These are phyloP conservation scores for Cottus gobio DNA, from an alignment of 2,113 vertebrate species.

Conservation along the genomic window DNA sequence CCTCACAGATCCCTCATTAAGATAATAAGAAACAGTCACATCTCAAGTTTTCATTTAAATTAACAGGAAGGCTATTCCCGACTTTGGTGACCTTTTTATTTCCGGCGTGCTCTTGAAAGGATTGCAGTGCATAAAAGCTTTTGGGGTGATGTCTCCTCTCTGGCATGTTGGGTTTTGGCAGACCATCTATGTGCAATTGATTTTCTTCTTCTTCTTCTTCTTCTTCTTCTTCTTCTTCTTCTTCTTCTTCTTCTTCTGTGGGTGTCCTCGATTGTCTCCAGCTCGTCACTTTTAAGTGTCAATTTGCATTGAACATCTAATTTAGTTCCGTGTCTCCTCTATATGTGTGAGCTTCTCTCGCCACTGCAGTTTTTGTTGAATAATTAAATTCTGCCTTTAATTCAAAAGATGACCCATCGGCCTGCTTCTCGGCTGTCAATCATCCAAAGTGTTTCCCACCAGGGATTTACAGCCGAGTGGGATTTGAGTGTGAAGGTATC, in stretches of 20 bases:
- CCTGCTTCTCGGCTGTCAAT: conserved; percentile 8
- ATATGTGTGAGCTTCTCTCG: neutral
- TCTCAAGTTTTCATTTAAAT: conserved; percentile 33
- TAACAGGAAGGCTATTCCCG: conserved; percentile 12
- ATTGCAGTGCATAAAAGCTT: neutral
- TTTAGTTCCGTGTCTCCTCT: conserved; percentile 14
- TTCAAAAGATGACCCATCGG: conserved; percentile 33
- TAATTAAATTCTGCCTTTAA: conserved; percentile 49
- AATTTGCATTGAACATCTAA: conserved; percentile 16
- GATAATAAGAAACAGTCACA: conserved; percentile 1
- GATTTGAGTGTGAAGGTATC: neutral
- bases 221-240: too few species aligned
- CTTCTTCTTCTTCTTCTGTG: neutral
- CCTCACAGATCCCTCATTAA: conserved; percentile 11
- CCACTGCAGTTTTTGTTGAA: conserved; percentile 13
- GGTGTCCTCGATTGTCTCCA: conserved; percentile 4
- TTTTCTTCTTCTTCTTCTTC: neutral
- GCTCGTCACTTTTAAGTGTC: conserved; percentile 22
- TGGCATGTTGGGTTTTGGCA: neutral
- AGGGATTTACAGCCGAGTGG: neutral
- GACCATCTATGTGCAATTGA: neutral
- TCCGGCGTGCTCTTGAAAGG: conserved; percentile 4
- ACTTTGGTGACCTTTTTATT: conserved; percentile 17
- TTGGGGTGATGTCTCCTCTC: neutral
- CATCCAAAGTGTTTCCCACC: neutral